These are phyloP conservation scores for Linnaemya tessellans DNA, from an alignment of 2,888 invertebrate species.

Conservation along the genomic window DNA sequence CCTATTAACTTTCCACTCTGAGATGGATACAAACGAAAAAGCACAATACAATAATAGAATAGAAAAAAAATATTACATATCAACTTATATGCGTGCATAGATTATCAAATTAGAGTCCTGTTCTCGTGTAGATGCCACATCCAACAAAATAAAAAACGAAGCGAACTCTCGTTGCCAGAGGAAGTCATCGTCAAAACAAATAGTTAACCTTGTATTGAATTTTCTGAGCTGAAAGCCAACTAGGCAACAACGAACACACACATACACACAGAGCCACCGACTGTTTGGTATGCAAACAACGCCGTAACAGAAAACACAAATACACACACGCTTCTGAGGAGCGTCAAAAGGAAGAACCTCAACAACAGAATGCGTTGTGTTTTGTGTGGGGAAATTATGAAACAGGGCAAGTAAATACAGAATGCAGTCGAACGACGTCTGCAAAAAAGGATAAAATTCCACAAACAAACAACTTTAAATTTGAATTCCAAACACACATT, in stretches of 20 bases:
- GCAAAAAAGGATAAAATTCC: constrained; percentile 52
- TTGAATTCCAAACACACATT: constrained; percentile 46
- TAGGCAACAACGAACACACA: constrained; percentile 43
- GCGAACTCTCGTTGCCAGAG: constrained; percentile 70
- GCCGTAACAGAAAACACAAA: constrained; percentile 31
- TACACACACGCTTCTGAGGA: background rate
- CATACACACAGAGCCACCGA: constrained; percentile 9
- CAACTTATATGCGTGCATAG: constrained; percentile 70
- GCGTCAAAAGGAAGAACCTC: constrained; percentile 3
- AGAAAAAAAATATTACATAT: constrained; percentile 28
- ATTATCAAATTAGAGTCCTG: constrained; percentile 70
- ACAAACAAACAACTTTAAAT: constrained; percentile 32
- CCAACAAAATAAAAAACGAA: constrained; percentile 35
- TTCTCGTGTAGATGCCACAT: constrained; percentile 25
- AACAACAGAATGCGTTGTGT: constrained; percentile 19
- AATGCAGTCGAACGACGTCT: constrained; percentile 37
- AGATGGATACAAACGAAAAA: constrained; percentile 41
- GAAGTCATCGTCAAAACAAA: constrained; percentile 69
- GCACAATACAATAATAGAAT: background rate
- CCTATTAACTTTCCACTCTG: background rate
- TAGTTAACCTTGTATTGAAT: constrained; percentile 72
- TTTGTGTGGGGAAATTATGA: constrained; percentile 23
- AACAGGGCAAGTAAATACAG: constrained; percentile 3
- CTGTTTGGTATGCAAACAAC: constrained; percentile 71
- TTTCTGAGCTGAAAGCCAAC: constrained; percentile 66